Conservation (phyloP, 2,797 vertebrate genomes). For the Agapornis canus region DNA sequence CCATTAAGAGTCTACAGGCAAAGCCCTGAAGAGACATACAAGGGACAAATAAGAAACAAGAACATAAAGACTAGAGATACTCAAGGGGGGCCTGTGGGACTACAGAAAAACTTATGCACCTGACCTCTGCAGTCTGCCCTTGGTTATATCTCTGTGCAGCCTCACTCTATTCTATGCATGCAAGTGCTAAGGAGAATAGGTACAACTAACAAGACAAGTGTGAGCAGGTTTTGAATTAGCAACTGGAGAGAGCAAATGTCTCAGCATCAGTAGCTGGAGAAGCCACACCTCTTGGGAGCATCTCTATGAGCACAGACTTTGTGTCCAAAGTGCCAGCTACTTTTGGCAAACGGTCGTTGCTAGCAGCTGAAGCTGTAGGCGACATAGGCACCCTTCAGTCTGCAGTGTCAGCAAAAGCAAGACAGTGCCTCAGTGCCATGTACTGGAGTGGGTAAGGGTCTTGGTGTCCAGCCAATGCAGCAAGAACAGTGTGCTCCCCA, state of each 20-base stretch:
- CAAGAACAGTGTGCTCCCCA: background rate
- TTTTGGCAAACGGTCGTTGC: background rate
- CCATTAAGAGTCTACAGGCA: background rate
- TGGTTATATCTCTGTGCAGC: background rate
- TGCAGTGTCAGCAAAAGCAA: background rate
- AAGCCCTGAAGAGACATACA: background rate
- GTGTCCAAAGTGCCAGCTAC: background rate
- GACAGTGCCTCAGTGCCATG: background rate
- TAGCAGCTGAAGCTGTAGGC: background rate
- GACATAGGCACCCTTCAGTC: background rate
- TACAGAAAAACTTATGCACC: background rate
- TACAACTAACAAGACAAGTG: background rate
- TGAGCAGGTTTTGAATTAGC: background rate
- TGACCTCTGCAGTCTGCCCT: background rate
- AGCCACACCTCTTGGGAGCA: background rate
- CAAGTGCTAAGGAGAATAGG: background rate
- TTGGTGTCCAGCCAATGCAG: background rate
- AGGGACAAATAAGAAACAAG: background rate
- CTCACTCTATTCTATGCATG: background rate
- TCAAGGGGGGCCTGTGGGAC: rapidly evolving
- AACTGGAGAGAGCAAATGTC: background rate
- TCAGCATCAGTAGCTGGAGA: background rate
- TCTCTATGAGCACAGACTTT: background rate
- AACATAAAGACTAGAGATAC: background rate
- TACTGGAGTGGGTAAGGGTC: background rate